Percentiles rank a stretch among this genome's conserved stretches.
Evolutionary conservation across 2,797 vertebrate genomes (phyloP).

Genomic region (Amblyraja radiata): DNA sequence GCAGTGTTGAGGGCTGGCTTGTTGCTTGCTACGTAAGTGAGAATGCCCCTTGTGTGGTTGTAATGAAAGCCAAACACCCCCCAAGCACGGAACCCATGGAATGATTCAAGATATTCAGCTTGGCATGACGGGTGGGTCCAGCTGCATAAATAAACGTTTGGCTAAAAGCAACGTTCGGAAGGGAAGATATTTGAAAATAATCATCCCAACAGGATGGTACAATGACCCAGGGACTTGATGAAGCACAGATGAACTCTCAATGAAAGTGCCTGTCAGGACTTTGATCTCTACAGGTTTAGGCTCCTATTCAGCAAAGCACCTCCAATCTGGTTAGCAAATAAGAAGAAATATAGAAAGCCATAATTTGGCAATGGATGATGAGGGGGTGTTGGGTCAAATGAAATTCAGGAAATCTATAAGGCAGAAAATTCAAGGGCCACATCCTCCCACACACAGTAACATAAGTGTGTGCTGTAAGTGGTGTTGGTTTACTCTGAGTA

Average conservation of each 20-base stretch:
- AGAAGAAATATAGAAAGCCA: neutral
- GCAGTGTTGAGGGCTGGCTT: neutral
- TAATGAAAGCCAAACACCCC: neutral
- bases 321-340: neutral
- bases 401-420: neutral
- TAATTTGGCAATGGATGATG: neutral
- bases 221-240: neutral
- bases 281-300: neutral
- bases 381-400: neutral
- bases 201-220: constrained; percentile 27
- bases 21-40: neutral
- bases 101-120: neutral
- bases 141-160: constrained; percentile 29
- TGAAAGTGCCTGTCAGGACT: neutral
- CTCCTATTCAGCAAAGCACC: neutral
- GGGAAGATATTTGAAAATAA: constrained; percentile 23
- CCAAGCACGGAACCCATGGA: neutral
- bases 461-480: neutral
- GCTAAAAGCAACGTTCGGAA: neutral
- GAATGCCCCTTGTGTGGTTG: neutral
- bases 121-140: neutral
- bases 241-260: neutral
- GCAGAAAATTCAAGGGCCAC: no score
- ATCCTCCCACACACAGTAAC: neutral
- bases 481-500: neutral